A percentile compares a stretch with the other conserved stretches of the same genome.
Evolutionary conservation across 2,797 vertebrate genomes (phyloP).

Genomic region (Macropus fuliginosus): DNA sequence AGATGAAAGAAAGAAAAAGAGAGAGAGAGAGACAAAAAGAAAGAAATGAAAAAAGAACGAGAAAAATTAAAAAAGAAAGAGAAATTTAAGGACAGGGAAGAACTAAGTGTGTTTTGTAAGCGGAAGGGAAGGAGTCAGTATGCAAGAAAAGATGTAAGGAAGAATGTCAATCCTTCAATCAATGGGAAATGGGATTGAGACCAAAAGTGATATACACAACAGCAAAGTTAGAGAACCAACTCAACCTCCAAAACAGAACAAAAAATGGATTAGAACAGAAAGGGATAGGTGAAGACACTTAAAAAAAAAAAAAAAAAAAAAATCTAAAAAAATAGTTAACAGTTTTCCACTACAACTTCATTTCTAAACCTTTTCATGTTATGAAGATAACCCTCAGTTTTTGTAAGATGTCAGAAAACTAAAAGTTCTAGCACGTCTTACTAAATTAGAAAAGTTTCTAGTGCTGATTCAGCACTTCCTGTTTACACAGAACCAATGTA

Average conservation of each 20-base stretch:
- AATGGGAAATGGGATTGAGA: neutral
- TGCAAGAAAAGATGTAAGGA: neutral
- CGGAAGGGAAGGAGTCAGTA: neutral
- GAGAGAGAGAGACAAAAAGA: too few relatives aligned
- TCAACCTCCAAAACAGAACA: too few relatives aligned
- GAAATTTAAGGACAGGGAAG: neutral
- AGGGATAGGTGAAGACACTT: neutral
- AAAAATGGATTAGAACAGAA: neutral
- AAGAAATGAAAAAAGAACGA: too few relatives aligned
- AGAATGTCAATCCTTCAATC: too few relatives aligned
- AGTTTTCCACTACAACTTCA: neutral
- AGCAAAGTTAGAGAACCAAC: neutral
- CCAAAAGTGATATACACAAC: neutral
- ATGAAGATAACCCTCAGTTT: neutral
- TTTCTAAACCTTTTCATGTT: neutral
- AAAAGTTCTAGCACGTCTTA: neutral
- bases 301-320: neutral
- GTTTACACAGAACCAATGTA: neutral
- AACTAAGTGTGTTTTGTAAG: neutral
- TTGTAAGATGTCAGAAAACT: neutral
- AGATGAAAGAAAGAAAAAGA: too few relatives aligned
- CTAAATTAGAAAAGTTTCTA: neutral
- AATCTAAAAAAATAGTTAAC: neutral
- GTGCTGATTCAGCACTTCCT: neutral
- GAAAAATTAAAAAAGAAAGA: too few relatives aligned